These are phyloP conservation scores for Anser cygnoides DNA, from an alignment of 2,113 vertebrate genomes.

Conservation along the genomic window DNA sequence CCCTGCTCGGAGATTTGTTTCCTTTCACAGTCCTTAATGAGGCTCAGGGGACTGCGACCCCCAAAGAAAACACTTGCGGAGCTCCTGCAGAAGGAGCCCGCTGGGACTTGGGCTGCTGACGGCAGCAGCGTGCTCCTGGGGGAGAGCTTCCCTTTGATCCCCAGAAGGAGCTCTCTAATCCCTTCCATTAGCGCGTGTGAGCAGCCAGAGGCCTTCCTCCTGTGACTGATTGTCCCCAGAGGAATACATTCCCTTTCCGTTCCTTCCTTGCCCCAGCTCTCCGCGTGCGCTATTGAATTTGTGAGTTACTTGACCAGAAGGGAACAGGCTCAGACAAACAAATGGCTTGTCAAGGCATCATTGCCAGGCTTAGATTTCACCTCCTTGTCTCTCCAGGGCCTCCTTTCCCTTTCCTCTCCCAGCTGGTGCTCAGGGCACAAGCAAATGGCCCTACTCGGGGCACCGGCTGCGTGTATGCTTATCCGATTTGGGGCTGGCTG, in stretches of 20 bases:
- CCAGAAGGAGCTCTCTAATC: slow-evolving; percentile 65
- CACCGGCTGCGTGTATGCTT: rapidly evolving
- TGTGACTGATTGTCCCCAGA: slow-evolving; percentile 49
- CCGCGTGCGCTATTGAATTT: not conserved
- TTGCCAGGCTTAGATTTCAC: not conserved
- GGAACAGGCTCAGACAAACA: slow-evolving; percentile 35
- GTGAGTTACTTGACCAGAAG: slow-evolving; percentile 55
- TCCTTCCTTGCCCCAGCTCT: slow-evolving; percentile 19
- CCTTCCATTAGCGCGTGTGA: slow-evolving; percentile 55
- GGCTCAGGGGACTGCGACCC: not conserved
- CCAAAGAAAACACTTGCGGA: not conserved
- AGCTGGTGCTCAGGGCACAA: not conserved
- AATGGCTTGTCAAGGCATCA: not conserved
- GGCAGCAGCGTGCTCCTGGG: not conserved
- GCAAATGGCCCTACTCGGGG: rapidly evolving
- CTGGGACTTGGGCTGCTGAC: not conserved
- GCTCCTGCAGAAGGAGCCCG: not conserved
- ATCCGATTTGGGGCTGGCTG: not conserved
- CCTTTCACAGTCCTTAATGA: slow-evolving; percentile 6
- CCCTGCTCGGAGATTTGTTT: not conserved
- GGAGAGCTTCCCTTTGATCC: slow-evolving; percentile 57
- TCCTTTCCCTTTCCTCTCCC: not conserved
- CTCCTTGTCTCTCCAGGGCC: not conserved
- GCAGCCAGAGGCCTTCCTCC: slow-evolving; percentile 30
- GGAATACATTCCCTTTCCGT: not conserved